Base-by-base conservation (phyloP, 2,888 invertebrate genomes). In the Phragmatobia fuliginosa region DNA sequence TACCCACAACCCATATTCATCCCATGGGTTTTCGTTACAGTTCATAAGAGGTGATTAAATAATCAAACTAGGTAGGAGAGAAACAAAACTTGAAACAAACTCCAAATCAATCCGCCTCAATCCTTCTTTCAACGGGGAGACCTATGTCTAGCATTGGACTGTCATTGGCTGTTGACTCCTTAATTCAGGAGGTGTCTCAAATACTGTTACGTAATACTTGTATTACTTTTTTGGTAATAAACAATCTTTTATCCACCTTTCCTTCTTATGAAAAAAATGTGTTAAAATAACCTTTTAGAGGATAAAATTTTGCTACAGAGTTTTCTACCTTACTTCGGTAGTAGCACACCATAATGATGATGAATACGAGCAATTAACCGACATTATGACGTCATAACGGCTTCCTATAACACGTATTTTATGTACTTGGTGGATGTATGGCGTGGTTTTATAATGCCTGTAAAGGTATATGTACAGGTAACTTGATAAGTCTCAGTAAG, bases 361-460 rank as follows among this genome's bases (percentile, higher is more conserved):
- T 69, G 69, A 65, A 69, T 69, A 69, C n/a, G 36, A 10, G 56
- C 33, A 61, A 69, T 69, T 69, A 69, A 60, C 36, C 11, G n/a
- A 18, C 32, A 28, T 69, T 64, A 69, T 69, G 65, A 69, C 60
- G 65, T 65, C 65, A 69, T 69, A 65, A 65, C 65, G 31, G 36
- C 61, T 52, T 60, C 28, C 21, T 65, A 49, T 62, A 59, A 21
- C 65, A 31, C 36, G 45, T 68, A 49, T 59, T 63, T 63, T 58
- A 64, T 49, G 31, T 52, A 21, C 38, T 10, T 7, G 21, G 52
- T 62, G 62, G 25, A 61, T 61, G 21, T 68, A 38, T 58, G 31
- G 41, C 16, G 41, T 36, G 14, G 52, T 62, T 38, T 62, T 67
- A 31, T 63, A 67, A 56, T 56, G 56, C 18, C 25, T 16, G 28